A percentile compares a stretch with the other conserved stretches of the same genome.
Conservation (phyloP, 2,113 vertebrate genomes). For the Apeltes quadracus region DNA sequence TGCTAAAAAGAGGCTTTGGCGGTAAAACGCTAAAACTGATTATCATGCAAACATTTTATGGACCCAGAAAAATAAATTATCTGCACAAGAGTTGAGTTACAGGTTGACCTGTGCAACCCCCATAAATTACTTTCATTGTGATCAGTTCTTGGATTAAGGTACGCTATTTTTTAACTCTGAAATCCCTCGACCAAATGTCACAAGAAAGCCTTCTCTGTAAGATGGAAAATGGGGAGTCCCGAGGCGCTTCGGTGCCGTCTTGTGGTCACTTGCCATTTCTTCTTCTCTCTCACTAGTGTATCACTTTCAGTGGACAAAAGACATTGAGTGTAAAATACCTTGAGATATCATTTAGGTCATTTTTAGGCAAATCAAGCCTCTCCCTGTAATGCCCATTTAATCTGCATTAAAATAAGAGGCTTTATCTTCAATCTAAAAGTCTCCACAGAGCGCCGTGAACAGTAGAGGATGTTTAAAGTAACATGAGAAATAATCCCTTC, state of each 20-base stretch:
- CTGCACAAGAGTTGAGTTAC: not conserved
- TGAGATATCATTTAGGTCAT: slow-evolving; percentile 16
- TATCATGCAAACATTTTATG: slow-evolving; percentile 12
- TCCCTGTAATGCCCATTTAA: not conserved
- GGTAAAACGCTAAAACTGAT: slow-evolving; percentile 35
- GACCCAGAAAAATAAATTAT: not conserved
- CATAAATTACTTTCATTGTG: not conserved
- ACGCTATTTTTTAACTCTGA: not conserved
- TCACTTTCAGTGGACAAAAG: not conserved
- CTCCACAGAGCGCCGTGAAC: slow-evolving; percentile 9
- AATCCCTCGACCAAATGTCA: not conserved
- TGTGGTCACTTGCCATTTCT: slow-evolving; percentile 57
- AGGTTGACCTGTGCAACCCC: slow-evolving; percentile 1
- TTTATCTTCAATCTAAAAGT: slow-evolving; percentile 22
- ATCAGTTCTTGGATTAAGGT: not conserved
- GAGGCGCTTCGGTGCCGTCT: slow-evolving; percentile 73
- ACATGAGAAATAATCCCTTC: slow-evolving; percentile 49
- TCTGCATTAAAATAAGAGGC: slow-evolving; percentile 14
- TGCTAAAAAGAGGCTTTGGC: slow-evolving; percentile 24
- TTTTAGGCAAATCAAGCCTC: slow-evolving; percentile 7
- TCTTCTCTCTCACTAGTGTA: slow-evolving; percentile 14
- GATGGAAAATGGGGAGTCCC: not conserved
- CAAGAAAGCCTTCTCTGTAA: not conserved
- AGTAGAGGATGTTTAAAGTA: slow-evolving; percentile 35
- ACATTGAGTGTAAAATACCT: not conserved